phyloP scores from a whole-genome alignment of 2,888 invertebrate species.

The Oscheius onirici region DNA sequence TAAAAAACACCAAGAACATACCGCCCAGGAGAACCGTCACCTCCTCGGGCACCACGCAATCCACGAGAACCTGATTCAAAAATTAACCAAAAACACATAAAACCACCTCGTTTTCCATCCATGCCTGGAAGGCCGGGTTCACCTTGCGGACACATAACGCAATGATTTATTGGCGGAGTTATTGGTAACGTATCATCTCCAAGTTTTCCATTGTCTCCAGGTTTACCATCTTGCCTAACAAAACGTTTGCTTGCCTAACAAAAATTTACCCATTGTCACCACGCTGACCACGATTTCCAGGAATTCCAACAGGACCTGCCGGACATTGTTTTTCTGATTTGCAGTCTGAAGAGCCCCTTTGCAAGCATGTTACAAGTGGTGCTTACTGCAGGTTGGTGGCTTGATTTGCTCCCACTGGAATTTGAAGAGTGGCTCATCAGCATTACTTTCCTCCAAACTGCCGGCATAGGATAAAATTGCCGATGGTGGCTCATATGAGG shows the following conservation, averaged over 20 bases:
- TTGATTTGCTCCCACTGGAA: conserved; percentile 20
- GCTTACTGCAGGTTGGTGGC: conserved; percentile 9
- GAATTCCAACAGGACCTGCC: conserved; percentile 44
- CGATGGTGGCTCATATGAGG: neutral
- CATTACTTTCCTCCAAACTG: conserved; percentile 13
- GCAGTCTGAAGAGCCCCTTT: conserved; percentile 37
- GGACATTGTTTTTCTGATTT: conserved; percentile 46
- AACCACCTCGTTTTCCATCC: conserved; percentile 19
- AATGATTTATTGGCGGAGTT: conserved; percentile 13
- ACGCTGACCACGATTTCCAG: conserved; percentile 36
- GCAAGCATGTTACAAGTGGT: neutral
- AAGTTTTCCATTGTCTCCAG: conserved; percentile 36
- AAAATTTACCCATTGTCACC: too few relatives aligned
- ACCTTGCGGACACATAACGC: conserved; percentile 21
- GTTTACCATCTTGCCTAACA: conserved; percentile 37
- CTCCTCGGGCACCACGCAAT: conserved; percentile 16
- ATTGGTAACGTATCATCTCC: conserved; percentile 11
- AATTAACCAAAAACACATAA: too few relatives aligned
- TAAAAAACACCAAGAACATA: too few relatives aligned
- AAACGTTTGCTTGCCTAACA: too few relatives aligned
- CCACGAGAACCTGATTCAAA: conserved; percentile 6
- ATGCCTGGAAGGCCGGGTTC: conserved; percentile 7
- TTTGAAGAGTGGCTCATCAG: neutral
- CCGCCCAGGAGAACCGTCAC: conserved; percentile 17
- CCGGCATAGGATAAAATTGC: conserved; percentile 5